Conservation (phyloP, 1,140 invertebrate genomes). For the Drosophila melanica region DNA sequence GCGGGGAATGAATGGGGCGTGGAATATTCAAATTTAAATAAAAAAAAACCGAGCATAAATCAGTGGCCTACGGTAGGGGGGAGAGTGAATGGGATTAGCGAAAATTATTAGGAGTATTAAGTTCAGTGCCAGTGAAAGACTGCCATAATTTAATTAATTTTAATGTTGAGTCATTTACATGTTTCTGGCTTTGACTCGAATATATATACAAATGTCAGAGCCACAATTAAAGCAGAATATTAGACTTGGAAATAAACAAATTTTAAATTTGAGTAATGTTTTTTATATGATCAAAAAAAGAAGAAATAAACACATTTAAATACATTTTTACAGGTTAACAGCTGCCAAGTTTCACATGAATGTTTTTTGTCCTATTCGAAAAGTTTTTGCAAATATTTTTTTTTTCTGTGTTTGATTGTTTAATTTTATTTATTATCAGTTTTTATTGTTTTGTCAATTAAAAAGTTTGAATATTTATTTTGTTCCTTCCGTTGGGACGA, state of each 20-base stretch:
- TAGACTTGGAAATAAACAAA: no score
- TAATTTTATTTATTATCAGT: conserved; percentile 78
- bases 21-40: conserved; percentile 13
- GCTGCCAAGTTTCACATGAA: neutral
- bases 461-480: conserved; percentile 75
- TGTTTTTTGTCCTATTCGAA: neutral
- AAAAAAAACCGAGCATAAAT: conserved; percentile 45
- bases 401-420: conserved; percentile 21
- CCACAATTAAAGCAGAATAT: no score
- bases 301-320: no score
- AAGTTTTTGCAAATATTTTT: conserved; percentile 38
- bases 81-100: conserved; percentile 2
- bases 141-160: no score
- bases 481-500: neutral
- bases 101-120: conserved; percentile 7
- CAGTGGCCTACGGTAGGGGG: conserved; percentile 11
- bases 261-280: no score
- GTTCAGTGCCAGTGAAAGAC: neutral
- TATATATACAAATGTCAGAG: no score
- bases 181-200: no score
- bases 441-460: conserved; percentile 78
- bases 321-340: neutral
- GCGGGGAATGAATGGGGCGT: neutral
- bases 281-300: no score
- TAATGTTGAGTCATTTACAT: no score